Evolutionary conservation across 2,797 vertebrate species (phyloP).

Genomic region (Cynopterus sphinx): DNA sequence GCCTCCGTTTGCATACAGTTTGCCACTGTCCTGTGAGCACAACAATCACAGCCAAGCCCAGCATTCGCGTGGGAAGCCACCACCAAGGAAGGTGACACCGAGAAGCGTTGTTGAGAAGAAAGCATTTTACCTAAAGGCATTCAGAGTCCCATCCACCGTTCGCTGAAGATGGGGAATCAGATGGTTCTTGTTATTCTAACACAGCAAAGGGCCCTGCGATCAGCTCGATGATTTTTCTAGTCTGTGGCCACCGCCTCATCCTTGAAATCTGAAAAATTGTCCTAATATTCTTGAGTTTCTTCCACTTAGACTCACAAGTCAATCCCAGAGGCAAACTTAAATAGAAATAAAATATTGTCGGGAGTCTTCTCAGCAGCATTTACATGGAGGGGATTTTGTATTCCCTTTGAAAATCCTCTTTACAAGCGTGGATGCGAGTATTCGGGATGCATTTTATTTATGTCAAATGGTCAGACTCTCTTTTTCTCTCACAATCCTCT

Average conservation of each 20-base stretch:
- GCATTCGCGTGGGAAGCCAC: not conserved
- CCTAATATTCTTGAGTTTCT: not conserved
- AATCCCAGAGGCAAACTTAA: not conserved
- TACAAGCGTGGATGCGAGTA: rapidly evolving
- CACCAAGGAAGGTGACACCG: not conserved
- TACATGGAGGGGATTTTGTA: not conserved
- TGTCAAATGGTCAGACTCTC: not conserved
- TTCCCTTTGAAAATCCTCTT: not conserved
- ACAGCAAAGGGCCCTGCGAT: not conserved
- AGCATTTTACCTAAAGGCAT: not conserved
- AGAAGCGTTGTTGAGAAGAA: not conserved
- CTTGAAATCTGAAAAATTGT: not conserved
- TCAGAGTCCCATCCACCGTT: not conserved
- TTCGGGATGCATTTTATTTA: not conserved
- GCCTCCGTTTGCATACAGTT: not conserved
- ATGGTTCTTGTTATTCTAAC: not conserved
- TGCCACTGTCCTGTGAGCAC: not conserved
- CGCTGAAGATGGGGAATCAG: not conserved
- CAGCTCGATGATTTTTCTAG: not conserved
- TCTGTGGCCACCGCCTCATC: not conserved
- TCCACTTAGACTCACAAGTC: not conserved
- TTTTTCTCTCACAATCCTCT: not conserved
- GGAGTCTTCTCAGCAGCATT: not conserved
- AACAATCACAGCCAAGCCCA: not conserved
- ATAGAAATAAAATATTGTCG: not conserved